Evolutionary conservation across 2,113 vertebrate genomes (phyloP).

Genomic region (Heteronetta atricapilla): DNA sequence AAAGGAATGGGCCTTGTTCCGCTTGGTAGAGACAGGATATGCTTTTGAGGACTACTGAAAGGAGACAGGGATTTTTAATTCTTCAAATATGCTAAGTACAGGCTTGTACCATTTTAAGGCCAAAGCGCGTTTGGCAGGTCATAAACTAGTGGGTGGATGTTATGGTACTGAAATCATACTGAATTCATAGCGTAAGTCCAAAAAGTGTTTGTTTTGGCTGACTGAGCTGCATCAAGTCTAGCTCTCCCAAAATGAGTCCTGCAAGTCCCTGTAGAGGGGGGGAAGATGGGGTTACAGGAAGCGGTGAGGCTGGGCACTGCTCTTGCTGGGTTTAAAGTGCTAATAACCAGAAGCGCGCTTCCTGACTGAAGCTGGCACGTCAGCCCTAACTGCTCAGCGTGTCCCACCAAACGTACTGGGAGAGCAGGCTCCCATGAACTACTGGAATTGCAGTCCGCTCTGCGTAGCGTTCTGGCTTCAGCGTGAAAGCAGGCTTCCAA

Average conservation of each 20-base stretch:
- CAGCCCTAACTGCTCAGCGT: neutral
- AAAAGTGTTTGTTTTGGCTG: constrained; percentile 13
- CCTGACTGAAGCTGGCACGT: neutral
- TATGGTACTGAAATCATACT: neutral
- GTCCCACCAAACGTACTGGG: neutral
- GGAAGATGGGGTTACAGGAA: neutral
- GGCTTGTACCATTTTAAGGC: neutral
- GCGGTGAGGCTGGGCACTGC: neutral
- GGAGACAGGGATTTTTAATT: neutral
- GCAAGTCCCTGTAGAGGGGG: neutral
- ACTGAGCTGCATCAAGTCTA: neutral
- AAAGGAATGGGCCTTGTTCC: neutral
- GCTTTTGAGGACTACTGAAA: neutral
- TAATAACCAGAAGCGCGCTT: neutral
- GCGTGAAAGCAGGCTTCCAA: neutral
- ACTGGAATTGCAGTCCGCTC: neutral
- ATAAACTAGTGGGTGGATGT: neutral
- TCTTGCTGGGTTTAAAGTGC: neutral
- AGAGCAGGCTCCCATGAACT: neutral
- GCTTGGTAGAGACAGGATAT: neutral
- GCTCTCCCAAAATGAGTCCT: neutral
- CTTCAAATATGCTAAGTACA: neutral
- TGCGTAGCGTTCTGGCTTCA: neutral
- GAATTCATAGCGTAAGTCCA: neutral
- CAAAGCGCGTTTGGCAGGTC: neutral